Base-by-base conservation (phyloP, 2,888 invertebrate genomes). In the Aspidiotus rigidus region DNA sequence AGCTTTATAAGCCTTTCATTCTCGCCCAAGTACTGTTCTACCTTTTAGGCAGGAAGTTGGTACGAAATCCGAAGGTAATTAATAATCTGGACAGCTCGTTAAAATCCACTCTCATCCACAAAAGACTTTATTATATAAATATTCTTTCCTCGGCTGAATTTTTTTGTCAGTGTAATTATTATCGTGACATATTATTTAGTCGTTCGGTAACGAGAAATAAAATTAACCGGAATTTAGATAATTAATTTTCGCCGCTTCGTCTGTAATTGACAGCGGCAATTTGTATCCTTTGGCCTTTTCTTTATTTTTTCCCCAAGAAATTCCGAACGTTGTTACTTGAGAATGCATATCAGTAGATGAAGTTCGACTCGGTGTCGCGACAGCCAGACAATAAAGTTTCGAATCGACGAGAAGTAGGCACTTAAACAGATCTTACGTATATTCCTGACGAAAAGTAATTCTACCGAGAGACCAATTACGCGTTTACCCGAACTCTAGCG, bases 81-180 rank as follows among this genome's bases (percentile, higher is more conserved):
- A 49, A 49, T 49, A 49, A 49, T 49, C 49, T n/a, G 49, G 49
- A 11, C 49, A 49, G 49, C 49, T n/a, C n/a, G 49, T 49, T n/a
- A 49, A n/a, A 49, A 49, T 49, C 49, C n/a, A 49, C 49, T 49
- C n/a, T 49, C 49, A 49, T 49, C 49, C 49, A n/a, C 49, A 49
- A 49, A 49, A 2, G 49, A 49, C 49, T 49, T 49, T 6, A 13
- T 49, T 49, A n/a, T 49, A 28, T 28, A 28, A 28, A 28, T 49
- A 13, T 49, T 49, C 49, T n/a, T 13, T 13, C 49, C 49, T 49
- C 49, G 49, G 49, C 49, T 13, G 49, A 11, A 49, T 49, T 49
- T 49, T 49, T n/a, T 49, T 13, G 49, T n/a, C 49, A n/a, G n/a
- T 6, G 49, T 49, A 49, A 49, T 49, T 49, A 49, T 49, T 49